Conservation (phyloP, 2,888 invertebrate species). For the Drosophila basisetae region DNA sequence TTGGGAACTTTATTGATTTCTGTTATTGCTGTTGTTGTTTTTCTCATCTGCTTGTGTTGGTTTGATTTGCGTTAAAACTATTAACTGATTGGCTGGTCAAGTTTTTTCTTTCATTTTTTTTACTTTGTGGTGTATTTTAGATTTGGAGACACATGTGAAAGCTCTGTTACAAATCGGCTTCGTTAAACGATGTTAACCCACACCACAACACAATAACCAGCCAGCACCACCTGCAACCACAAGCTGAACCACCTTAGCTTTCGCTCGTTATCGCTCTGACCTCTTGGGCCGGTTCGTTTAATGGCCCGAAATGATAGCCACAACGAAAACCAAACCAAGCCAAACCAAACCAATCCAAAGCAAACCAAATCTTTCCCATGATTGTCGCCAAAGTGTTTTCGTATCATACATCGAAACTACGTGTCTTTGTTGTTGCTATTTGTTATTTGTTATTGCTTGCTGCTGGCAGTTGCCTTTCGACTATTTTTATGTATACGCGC, state of each 20-base stretch:
- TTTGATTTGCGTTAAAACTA: slow-evolving; percentile 56
- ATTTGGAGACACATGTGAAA: slow-evolving; percentile 71
- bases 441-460: slow-evolving; percentile 45
- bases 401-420: slow-evolving; percentile 76
- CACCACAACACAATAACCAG: slow-evolving; percentile 22
- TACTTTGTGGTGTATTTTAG: slow-evolving; percentile 37
- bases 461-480: slow-evolving; percentile 50
- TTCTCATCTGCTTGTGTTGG: slow-evolving; percentile 25
- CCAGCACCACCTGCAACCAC: slow-evolving; percentile 23
- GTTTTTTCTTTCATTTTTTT: slow-evolving; percentile 26
- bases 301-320: slow-evolving; percentile 61
- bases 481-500: slow-evolving; percentile 64
- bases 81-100: slow-evolving; percentile 64
- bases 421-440: slow-evolving; percentile 51
- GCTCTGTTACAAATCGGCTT: slow-evolving; percentile 78
- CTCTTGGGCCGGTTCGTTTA: slow-evolving; percentile 72
- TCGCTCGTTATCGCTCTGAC: slow-evolving; percentile 79
- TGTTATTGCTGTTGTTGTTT: slow-evolving; percentile 36
- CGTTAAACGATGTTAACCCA: slow-evolving; percentile 68
- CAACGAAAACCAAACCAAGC: slow-evolving; percentile 45
- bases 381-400: slow-evolving; percentile 82
- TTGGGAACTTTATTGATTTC: slow-evolving; percentile 81
- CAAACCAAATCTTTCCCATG: slow-evolving; percentile 73
- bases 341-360: slow-evolving; percentile 42
- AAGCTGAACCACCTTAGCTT: slow-evolving; percentile 70